Percentiles rank a stretch among this genome's conserved stretches.
These are phyloP conservation scores for Thinocorus orbignyianus DNA, from an alignment of 2,113 vertebrate species.

Conservation along the genomic window DNA sequence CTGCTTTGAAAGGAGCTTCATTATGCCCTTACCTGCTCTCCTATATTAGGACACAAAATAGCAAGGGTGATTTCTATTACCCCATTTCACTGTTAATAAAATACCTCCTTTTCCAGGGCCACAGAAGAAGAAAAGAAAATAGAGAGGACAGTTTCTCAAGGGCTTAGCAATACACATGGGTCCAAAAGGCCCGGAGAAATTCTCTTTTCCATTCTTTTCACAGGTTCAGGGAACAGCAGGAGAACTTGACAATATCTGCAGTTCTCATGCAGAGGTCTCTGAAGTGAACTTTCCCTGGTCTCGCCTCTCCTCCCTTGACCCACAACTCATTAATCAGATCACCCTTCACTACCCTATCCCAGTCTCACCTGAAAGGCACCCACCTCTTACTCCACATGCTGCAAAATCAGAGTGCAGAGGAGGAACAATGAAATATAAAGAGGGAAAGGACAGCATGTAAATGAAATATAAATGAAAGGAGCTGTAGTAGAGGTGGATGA, in stretches of 20 bases:
- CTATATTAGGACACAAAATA: background rate
- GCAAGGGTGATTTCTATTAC: background rate
- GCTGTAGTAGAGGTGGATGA: background rate
- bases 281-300: background rate
- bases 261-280: background rate
- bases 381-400: background rate
- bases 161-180: background rate
- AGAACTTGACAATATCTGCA: background rate
- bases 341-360: background rate
- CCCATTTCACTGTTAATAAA: background rate
- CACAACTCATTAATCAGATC: background rate
- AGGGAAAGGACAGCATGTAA: background rate
- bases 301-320: background rate
- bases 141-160: background rate
- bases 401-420: background rate
- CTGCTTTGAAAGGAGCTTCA: background rate
- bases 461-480: background rate
- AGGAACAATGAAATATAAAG: background rate
- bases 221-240: background rate
- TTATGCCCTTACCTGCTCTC: background rate
- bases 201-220: background rate
- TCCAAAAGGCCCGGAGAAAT: background rate
- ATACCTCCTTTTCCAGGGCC: background rate
- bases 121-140: background rate
- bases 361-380: background rate